Base-by-base conservation (phyloP, 2,797 vertebrate genomes). In the Adrianichthys oophorus region DNA sequence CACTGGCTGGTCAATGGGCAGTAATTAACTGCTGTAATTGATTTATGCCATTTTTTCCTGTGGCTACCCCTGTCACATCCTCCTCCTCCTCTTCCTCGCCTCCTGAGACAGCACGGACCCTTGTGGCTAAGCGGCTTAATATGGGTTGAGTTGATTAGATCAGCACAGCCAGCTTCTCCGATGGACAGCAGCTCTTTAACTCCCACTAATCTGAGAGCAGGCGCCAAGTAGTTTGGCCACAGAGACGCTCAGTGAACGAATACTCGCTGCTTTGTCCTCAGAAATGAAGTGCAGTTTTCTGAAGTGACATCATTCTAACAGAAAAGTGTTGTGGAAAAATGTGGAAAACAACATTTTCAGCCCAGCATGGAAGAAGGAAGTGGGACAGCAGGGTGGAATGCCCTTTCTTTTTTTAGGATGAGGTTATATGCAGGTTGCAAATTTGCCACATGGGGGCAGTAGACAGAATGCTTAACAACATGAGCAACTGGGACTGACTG, bases 141-240 rank as follows among this genome's bases (percentile, higher is more conserved):
- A 69, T n/a, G 70, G 84, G 78, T 86, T 50, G 78, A 86, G 76
- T 88, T 90, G 91, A 92, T 92, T 90, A 86, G 89, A 91, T 92
- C 85, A 90, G 78, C 23, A 91, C 52, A 64, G 78, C 78, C 70
- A 70, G 85, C 70, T 71, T 83, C 80, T 82, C 62, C 55, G 50
- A 78, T 74, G 78, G 75, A 83, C 82, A 81, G 80, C 76, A 68
- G 72, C 76, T 80, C 81, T 76, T 81, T 87, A 82, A 85, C 85
- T 77, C 72, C 73, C 66, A 64, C 71, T 89, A 88, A 90, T 88
- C 85, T 56, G 5, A 65, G 68, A 68, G 67, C 57, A 48, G 63
- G 59, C 46, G 65, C 68, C 79, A 68, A 74, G 58, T 43, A 62
- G 55, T 17, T 19, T 40, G 60, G 58, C 53, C 40, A 44, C 54